Conservation (phyloP, 1,140 invertebrate genomes). For the Tetraneura akinire region DNA sequence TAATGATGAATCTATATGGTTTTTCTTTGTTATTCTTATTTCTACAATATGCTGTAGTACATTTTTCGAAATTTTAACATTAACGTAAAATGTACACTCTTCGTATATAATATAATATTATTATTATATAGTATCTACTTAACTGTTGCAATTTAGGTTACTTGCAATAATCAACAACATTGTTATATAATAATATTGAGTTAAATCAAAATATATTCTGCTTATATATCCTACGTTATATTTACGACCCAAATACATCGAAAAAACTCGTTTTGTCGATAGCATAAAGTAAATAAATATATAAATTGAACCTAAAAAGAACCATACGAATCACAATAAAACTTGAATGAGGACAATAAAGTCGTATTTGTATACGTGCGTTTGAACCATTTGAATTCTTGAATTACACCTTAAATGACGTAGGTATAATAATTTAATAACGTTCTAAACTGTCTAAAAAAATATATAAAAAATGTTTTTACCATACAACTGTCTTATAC, state of each 20-base stretch:
- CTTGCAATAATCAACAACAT: conserved; percentile 23
- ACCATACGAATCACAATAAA: neutral
- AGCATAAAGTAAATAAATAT: neutral
- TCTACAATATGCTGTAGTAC: no score
- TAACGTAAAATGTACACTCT: neutral
- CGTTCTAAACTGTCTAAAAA: no score
- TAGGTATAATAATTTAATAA: no score
- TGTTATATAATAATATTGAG: conserved; percentile 37
- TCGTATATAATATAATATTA: no score
- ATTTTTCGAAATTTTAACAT: conserved; percentile 18
- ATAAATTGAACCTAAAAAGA: neutral
- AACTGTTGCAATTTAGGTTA: conserved; percentile 18
- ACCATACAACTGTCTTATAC: no score
- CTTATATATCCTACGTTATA: neutral
- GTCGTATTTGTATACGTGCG: neutral
- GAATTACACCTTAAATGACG: neutral
- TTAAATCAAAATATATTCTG: neutral
- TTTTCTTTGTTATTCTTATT: no score
- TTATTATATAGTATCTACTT: neutral
- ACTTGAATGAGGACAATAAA: neutral
- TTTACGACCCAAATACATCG: conserved; percentile 24
- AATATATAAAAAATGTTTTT: no score
- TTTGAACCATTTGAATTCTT: neutral
- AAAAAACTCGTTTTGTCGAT: conserved; percentile 25
- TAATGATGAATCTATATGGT: no score